Base-by-base conservation (phyloP, 2,113 vertebrate species). In the Scolopax mira region DNA sequence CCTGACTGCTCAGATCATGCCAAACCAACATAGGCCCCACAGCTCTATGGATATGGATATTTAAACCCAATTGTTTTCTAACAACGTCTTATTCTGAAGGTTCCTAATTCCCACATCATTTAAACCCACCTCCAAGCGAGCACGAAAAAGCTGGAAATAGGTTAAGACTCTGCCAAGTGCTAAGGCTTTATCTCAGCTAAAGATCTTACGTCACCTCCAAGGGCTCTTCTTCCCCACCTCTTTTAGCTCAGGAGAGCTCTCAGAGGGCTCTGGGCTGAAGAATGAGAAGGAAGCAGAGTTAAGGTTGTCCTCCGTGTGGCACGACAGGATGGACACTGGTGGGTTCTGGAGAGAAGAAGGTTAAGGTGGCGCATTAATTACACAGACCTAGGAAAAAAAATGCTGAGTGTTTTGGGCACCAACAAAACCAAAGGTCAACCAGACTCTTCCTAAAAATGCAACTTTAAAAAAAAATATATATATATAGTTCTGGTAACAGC, bases 31-130 rank as follows among this genome's bases (percentile, higher is more conserved):
- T 13, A 79, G 57, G 16, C 0, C 0, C 27, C 61, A 88, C 81
- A 93, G 22, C 62, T 55, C 14, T 30, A 77, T 1, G 0, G 14
- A 30, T 30, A 77, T 1, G 0, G 14, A 30, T 6, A 11, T 66
- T 80, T 71, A 67, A 89, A 48, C 27, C 31, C 33, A 51, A 79
- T 0, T 37, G 7, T 25, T 77, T 75, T 60, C 44, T 49, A 92
- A 79, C 28, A 85, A 37, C 51, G 5, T 39, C 49, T 69, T 84
- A 64, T 57, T 81, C 74, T 1, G 3, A 25, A 23, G 18, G 18
- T 61, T 41, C 79, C 31, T 11, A 85, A 77, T 69, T 82, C 54
- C 33, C 39, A 64, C 35, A 42, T 33, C 3, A 72, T 39, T 88
- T 42, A 83, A 93, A 57, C 13, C 25, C 5, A 46, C 15, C 44